Base-by-base conservation (phyloP, 1,140 invertebrate species). In the Sycobia sp. region DNA sequence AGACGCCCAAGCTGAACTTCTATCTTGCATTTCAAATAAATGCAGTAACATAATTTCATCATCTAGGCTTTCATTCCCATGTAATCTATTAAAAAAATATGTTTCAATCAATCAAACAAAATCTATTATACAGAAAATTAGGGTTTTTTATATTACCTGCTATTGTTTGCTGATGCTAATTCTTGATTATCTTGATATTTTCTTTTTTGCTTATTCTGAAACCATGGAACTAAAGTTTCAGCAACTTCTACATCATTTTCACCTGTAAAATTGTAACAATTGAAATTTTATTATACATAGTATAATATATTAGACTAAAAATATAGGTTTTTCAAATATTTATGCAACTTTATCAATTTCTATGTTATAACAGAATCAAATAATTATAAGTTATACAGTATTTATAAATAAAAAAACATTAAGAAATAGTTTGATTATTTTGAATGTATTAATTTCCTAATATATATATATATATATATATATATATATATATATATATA, bases 211-310 rank as follows among this genome's bases (percentile, higher is more conserved):
- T 80, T 79, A 29, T 72, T 76, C 5, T 75, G 72, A 55, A 74
- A 63, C 77, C 77, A 78, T 0, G 74, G 71, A 11, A 71, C 41
- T 14, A 80, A 70, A 10, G 77, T 83, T 73, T 90, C 88, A 1
- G 88, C 88, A 76, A 88, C 84, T 71, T 90, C 89, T 5, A 90
- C 86, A 73, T 90, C 89, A 76, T 91, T 90, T 74, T 91, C 89
- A 65, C 86, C 89, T 85, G 71, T 76, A 81, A 76, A 62, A 50
- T 22, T 32, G n/a, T n/a, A n/a, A n/a, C n/a, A n/a, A n/a, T n/a
- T n/a, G n/a, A n/a, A 32, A 14, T 34, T 18, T n/a, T 18, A 18
- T 43, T 43, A 34, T 34, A 11, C 5, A 34, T 34, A 7, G 11
- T 34, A 11, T 34, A 5, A 34, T 34, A 7, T 5, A 11, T 11